Conservation (phyloP, 2,888 invertebrate species). For the Junonia oenone region DNA sequence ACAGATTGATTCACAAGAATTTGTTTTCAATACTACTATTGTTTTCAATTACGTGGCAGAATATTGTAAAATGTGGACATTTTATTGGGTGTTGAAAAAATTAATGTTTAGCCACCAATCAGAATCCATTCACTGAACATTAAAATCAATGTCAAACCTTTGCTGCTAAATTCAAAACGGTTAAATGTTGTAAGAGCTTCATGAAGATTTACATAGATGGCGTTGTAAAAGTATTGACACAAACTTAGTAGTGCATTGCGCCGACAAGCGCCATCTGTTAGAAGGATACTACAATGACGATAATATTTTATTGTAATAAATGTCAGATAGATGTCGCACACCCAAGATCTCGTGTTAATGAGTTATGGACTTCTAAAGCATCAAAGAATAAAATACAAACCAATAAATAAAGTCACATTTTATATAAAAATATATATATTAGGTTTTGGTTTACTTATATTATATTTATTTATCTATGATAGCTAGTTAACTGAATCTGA, state of each 20-base stretch:
- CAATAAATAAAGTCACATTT: too few relatives aligned
- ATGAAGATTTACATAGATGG: constrained; percentile 5
- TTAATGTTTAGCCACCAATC: constrained; percentile 24
- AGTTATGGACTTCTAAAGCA: too few relatives aligned
- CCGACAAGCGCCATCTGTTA: background rate
- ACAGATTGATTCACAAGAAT: constrained; percentile 51
- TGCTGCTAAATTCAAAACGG: background rate
- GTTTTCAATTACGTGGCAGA: constrained; percentile 44
- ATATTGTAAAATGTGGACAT: constrained; percentile 6
- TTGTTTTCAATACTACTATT: constrained; percentile 46
- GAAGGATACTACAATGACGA: background rate
- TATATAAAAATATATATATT: too few relatives aligned
- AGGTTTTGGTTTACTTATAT: too few relatives aligned
- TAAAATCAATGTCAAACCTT: constrained; percentile 20
- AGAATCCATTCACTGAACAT: background rate
- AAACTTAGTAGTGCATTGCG: background rate
- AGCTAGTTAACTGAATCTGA: too few relatives aligned
- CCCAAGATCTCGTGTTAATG: too few relatives aligned
- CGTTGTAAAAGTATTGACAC: background rate
- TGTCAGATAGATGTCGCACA: too few relatives aligned
- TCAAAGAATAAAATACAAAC: too few relatives aligned
- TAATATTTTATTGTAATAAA: background rate
- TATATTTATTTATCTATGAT: too few relatives aligned
- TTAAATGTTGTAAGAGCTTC: background rate
- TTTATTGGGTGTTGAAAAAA: constrained; percentile 24